Conservation (phyloP, 1,140 invertebrate species). For the Pseudoatta argentina region DNA sequence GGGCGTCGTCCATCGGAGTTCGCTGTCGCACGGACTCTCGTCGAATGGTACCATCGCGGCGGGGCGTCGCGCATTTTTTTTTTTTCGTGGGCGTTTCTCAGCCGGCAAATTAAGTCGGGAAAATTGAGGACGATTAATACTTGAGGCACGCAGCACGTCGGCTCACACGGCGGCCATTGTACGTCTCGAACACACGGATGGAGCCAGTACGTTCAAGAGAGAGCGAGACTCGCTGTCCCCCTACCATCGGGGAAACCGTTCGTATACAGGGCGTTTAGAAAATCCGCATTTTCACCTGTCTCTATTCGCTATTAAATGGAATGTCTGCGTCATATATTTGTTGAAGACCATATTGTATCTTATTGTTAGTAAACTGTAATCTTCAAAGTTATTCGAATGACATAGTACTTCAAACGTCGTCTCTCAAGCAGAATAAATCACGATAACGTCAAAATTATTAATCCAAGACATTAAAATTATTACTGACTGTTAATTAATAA, state of each 20-base stretch:
- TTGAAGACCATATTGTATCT: background rate
- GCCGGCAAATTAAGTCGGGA: constrained; percentile 67
- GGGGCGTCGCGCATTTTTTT: constrained; percentile 70
- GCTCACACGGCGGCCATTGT: constrained; percentile 81
- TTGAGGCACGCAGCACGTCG: constrained; percentile 68
- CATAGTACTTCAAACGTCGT: no score
- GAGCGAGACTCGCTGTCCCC: constrained; percentile 35
- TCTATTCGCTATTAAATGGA: background rate
- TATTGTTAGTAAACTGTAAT: background rate
- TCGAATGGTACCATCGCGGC: constrained; percentile 59
- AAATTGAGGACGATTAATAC: constrained; percentile 79
- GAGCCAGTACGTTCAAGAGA: background rate
- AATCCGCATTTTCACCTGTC: constrained; percentile 21
- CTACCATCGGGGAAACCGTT: constrained; percentile 29
- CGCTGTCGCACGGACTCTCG: constrained; percentile 52
- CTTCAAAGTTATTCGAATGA: background rate
- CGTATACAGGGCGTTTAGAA: constrained; percentile 60
- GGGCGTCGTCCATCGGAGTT: constrained; percentile 18
- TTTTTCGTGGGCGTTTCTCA: constrained; percentile 61
- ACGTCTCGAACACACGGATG: constrained; percentile 67
- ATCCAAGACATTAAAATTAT: no score
- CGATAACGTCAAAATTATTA: no score
- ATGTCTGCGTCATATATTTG: background rate
- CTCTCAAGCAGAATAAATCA: no score
- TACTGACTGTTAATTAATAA: no score